Evolutionary conservation across 2,888 invertebrate species (phyloP).

Genomic region (Drosophila mimica): DNA sequence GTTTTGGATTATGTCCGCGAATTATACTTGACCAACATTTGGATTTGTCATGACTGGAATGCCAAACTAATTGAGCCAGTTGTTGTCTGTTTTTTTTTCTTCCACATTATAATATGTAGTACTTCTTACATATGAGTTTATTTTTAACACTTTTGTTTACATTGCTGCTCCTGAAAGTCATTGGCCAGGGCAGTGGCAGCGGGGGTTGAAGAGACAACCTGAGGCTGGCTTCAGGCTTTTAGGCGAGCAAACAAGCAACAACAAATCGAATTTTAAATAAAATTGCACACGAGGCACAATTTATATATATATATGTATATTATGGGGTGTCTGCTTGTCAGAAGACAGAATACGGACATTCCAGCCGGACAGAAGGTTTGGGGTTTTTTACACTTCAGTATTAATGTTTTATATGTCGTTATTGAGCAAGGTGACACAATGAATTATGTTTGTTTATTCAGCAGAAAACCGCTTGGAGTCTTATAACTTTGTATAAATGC

Average conservation of each 20-base stretch:
- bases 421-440: conserved; percentile 73
- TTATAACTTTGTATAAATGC: conserved; percentile 33
- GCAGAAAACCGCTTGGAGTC: conserved; percentile 57
- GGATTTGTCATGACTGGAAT: conserved; percentile 60
- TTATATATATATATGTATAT: conserved; percentile 11
- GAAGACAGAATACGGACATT: conserved; percentile 21
- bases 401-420: conserved; percentile 26
- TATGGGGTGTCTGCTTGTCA: conserved; percentile 14
- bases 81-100: conserved; percentile 1
- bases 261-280: conserved; percentile 49
- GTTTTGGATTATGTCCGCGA: conserved; percentile 21
- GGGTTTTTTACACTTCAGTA: conserved; percentile 14
- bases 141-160: conserved; percentile 70
- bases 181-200: not conserved
- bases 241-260: conserved; percentile 34
- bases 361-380: conserved; percentile 28
- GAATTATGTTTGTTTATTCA: conserved; percentile 67
- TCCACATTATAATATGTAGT: conserved; percentile 4
- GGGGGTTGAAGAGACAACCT: not conserved
- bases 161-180: conserved; percentile 30
- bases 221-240: conserved; percentile 38
- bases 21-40: conserved; percentile 45
- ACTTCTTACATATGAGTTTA: conserved; percentile 47
- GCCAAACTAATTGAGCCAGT: conserved; percentile 56
- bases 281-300: conserved; percentile 66